Evolutionary conservation across 1,140 invertebrate species (phyloP).

Genomic region (Trichoplusia ni): DNA sequence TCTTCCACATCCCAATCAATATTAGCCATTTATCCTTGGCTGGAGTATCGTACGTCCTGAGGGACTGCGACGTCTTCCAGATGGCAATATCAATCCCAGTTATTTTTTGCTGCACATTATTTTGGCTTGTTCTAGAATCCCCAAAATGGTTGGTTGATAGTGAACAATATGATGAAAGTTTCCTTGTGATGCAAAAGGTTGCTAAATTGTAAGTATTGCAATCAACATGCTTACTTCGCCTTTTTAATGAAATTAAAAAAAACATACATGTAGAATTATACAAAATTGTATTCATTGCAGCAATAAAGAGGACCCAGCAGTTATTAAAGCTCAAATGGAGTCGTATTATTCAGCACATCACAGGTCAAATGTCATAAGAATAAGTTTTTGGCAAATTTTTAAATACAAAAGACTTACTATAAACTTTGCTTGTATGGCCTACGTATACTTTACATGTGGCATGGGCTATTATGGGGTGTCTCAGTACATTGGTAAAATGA

Average conservation of each 20-base stretch:
- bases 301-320: conserved; percentile 40
- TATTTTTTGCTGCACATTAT: conserved; percentile 44
- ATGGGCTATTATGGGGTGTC: conserved; percentile 88
- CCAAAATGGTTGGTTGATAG: conserved; percentile 69
- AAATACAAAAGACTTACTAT: conserved; percentile 49
- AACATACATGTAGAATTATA: too few species aligned
- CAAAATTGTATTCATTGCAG: too few species aligned
- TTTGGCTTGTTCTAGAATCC: conserved; percentile 59
- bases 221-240: too few species aligned
- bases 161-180: conserved; percentile 45
- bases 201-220: too few species aligned
- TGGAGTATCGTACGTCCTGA: conserved; percentile 60
- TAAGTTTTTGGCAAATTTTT: conserved; percentile 61
- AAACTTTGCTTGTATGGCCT: conserved; percentile 80
- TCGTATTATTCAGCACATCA: conserved; percentile 38
- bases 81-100: conserved; percentile 58
- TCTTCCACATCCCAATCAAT: conserved; percentile 59
- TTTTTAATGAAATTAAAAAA: too few species aligned
- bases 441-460: conserved; percentile 86
- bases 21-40: conserved; percentile 58
- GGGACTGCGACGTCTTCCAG: conserved; percentile 59
- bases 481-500: conserved; percentile 86
- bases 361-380: conserved; percentile 28
- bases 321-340: conserved; percentile 54
- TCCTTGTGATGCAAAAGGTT: conserved; percentile 52